Base-by-base conservation (phyloP, 1,140 invertebrate genomes). In the Hesperophylax magnus region DNA sequence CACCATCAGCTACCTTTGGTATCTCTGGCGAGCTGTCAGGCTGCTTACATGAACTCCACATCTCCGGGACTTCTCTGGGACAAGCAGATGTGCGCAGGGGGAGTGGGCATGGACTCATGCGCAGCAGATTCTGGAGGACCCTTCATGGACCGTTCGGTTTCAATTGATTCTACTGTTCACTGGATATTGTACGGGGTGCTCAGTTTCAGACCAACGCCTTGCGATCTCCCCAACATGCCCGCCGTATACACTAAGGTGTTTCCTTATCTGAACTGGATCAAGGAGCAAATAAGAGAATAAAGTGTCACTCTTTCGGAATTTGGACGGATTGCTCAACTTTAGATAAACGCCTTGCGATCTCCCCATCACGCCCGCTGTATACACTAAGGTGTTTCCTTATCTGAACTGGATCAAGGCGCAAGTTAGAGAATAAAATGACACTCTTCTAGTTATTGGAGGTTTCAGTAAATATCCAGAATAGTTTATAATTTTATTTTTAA, bases 181-280 rank as follows among this genome's bases (percentile, higher is more conserved):
- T 72, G 85, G 86, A 60, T 78, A 1, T 22, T 87, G 0, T 80
- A 87, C n/a, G 93, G 93, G 8, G 86, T 94, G 6, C 92, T 93
- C 8, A 93, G 92, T 83, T 93, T 92, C 85, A 93, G 93, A 11
- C 87, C 91, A 0, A 87, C 87, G 0, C 87, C 87, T 0, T 93
- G 93, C 85, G 93, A 91, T 0, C 81, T 86, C 2, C 85, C 88
- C 47, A 89, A 89, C 72, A 86, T 91, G 18, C 92, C 93, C 0
- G 92, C 92, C 2, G 90, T 94, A 5, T 93, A 94, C 82, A 93
- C 92, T 2, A 91, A 90, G 82, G 90, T 93, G 7, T 87, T 86
- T 63, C 84, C 88, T 69, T 93, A 93, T 80, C 71, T 90, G n/a
- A 84, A 88, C 4, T 93, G 92, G 92, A 92, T 93, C 75, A 75